Evolutionary conservation across 1,140 invertebrate species (phyloP).

Genomic region (Limonius californicus): DNA sequence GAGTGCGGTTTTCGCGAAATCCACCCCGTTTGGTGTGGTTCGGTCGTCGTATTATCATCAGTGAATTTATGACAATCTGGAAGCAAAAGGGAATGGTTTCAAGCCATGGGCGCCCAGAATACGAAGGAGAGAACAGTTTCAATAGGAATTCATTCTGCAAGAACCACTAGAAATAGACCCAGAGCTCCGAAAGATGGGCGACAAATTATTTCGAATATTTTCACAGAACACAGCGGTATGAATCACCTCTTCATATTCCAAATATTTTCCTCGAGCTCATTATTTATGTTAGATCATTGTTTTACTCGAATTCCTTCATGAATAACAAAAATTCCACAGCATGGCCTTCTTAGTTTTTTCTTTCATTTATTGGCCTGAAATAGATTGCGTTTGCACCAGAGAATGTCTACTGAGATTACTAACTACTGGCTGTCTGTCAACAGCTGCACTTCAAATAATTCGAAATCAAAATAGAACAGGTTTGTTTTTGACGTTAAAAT

Average conservation of each 20-base stretch:
- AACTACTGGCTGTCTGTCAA: too few relatives aligned
- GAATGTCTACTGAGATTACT: too few relatives aligned
- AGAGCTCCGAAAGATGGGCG: constrained; percentile 71
- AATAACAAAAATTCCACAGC: too few relatives aligned
- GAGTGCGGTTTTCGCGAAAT: constrained; percentile 12
- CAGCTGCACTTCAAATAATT: too few relatives aligned
- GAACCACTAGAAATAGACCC: constrained; percentile 65
- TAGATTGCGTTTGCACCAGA: too few relatives aligned
- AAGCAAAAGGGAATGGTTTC: constrained; percentile 39
- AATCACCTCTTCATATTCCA: constrained; percentile 24
- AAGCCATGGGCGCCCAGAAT: constrained; percentile 80
- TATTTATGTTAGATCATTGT: too few relatives aligned
- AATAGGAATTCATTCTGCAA: constrained; percentile 60
- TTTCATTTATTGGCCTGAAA: too few relatives aligned
- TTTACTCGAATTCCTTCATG: too few relatives aligned
- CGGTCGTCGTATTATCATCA: constrained; percentile 22
- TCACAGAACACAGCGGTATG: constrained; percentile 85
- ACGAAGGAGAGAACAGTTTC: constrained; percentile 73
- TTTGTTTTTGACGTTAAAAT: too few relatives aligned
- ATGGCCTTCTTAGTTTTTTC: too few relatives aligned
- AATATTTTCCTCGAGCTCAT: too few relatives aligned
- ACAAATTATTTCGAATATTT: constrained; percentile 80
- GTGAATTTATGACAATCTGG: constrained; percentile 35
- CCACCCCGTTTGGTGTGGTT: constrained; percentile 29
- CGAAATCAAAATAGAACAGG: too few relatives aligned